Evolutionary conservation across 2,113 vertebrate genomes (phyloP), one percentile per base, ranked within the genome.

Genomic region (Crotalus viridis): DNA sequence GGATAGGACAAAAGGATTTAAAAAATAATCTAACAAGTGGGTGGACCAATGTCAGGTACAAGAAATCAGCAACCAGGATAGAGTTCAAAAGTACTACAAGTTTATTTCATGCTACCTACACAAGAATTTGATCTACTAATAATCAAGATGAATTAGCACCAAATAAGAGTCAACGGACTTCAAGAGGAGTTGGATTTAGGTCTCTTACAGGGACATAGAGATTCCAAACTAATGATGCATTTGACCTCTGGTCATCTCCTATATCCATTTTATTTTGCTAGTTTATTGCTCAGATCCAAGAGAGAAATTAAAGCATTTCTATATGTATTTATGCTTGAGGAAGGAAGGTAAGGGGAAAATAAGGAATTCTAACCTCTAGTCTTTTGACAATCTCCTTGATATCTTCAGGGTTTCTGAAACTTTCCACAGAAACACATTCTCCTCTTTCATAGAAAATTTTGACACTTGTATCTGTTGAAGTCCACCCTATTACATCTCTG

Each of bases 361-460:
- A 69, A 21, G 74, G 87, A 64, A 86, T 90, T 96, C 98, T 98
- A 95, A 99, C 99, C 98, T 99, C 98, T 94, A 99, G 97, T 91
- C 99, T 98, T 97, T 98, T 99, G 95, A 99, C 98, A 90, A 99
- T 98, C 96, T 99, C 99, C 94, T 98, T 99, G 95, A 99, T 98
- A 94, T 99, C 99, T 95, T 99, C 99, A 0, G 96, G 98, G 96
- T 97, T 98, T 94, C 98, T 98, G 95, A 99, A 98, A 96, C 98
- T 99, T 96, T 99, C 98, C 96, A 99, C 97, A 0, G 98, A 99
- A 74, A 99, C 97, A 88, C 99, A 99, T 96, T 99, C 99, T 7
- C 99, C 99, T 0, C 99, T 98, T 96, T 99, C 99, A 24, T 99
- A 99, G 98, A 98, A 99, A 97, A 99, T 97, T 97, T 99, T 99